Percentiles rank a stretch among this genome's conserved stretches.
phyloP scores from a whole-genome alignment of 2,888 invertebrate genomes.

The Tachina fera region DNA sequence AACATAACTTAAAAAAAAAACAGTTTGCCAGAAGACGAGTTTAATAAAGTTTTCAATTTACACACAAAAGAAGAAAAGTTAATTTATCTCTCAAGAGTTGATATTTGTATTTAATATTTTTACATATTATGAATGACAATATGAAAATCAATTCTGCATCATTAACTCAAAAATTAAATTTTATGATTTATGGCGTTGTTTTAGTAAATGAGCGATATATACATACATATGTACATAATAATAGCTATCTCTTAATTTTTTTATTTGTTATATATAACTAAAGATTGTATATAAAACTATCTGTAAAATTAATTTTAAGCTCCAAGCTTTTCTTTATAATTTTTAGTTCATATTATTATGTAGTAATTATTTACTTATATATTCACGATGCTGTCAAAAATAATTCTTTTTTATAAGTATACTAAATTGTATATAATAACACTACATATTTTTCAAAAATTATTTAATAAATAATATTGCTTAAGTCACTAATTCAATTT shows the following conservation, averaged over 20 bases:
- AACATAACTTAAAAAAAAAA: too few relatives aligned
- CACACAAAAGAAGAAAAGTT: too few relatives aligned
- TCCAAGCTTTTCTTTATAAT: neutral
- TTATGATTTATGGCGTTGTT: too few relatives aligned
- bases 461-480: conserved; percentile 58
- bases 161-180: too few relatives aligned
- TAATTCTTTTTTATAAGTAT: neutral
- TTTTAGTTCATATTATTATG: neutral
- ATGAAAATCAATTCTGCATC: too few relatives aligned
- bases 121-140: too few relatives aligned
- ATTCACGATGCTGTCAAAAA: neutral
- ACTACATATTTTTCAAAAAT: conserved; percentile 47
- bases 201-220: too few relatives aligned
- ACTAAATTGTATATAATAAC: conserved; percentile 57
- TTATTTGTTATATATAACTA: neutral
- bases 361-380: neutral
- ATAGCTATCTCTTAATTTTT: neutral
- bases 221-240: neutral
- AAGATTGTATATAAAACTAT: conserved; percentile 46
- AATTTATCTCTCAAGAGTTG: too few relatives aligned
- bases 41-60: too few relatives aligned
- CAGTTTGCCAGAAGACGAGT: too few relatives aligned
- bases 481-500: conserved; percentile 38
- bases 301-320: conserved; percentile 36
- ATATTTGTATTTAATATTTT: neutral